phyloP scores from a whole-genome alignment of 1,140 invertebrate species.

The Pinna nobilis region DNA sequence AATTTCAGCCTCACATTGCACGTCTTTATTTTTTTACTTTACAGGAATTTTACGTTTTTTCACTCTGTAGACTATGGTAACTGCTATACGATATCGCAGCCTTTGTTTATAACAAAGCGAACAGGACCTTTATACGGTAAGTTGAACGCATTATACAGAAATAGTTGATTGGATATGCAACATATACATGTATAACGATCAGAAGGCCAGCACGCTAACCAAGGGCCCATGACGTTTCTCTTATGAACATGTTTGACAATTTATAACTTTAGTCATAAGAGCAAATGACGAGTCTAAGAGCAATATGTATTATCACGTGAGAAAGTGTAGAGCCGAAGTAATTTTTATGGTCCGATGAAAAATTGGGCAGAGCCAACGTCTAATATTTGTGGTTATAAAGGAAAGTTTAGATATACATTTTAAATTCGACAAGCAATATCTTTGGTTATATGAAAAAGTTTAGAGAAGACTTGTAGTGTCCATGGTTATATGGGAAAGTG shows the following conservation, averaged over 20 bases:
- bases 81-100: constrained; percentile 62
- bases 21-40: constrained; percentile 8
- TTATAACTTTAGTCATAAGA: not conserved
- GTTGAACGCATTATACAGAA: too few relatives aligned
- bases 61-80: constrained; percentile 51
- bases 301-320: not conserved
- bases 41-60: constrained; percentile 45
- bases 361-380: not conserved
- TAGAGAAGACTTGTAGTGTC: not conserved
- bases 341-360: too few relatives aligned
- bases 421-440: not conserved
- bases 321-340: not conserved
- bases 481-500: not conserved
- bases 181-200: too few relatives aligned
- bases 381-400: not conserved
- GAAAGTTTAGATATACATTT: not conserved
- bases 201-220: not conserved
- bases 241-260: not conserved
- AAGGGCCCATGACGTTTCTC: not conserved
- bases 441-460: not conserved
- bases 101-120: constrained; percentile 28
- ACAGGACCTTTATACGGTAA: constrained; percentile 40
- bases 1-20: too few relatives aligned
- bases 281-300: not conserved
- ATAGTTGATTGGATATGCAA: too few relatives aligned